These are phyloP conservation scores for Lophius piscatorius DNA, from an alignment of 2,113 vertebrate species.

Conservation along the genomic window DNA sequence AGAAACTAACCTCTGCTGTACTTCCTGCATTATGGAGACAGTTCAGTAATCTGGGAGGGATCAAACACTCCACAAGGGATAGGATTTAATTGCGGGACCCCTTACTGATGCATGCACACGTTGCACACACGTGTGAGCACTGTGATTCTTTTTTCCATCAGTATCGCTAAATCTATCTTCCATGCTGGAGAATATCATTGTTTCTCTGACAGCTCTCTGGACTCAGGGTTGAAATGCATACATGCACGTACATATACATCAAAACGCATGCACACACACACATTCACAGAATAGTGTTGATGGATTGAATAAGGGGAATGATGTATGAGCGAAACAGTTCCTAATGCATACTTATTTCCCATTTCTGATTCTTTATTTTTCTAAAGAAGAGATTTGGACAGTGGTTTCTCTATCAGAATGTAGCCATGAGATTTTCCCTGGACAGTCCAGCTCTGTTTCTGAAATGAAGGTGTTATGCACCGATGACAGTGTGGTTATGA, in stretches of 20 bases:
- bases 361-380: conserved; percentile 11
- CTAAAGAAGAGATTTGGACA: neutral
- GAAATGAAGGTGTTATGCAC: neutral
- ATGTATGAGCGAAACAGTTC: conserved; percentile 7
- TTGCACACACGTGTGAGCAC: conserved; percentile 10
- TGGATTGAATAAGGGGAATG: neutral
- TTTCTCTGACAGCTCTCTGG: conserved; percentile 30
- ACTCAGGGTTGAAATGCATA: neutral
- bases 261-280: neutral
- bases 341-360: neutral
- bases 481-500: neutral
- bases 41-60: conserved; percentile 23
- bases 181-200: conserved; percentile 32
- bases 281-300: neutral
- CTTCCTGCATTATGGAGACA: neutral
- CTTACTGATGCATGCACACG: conserved; percentile 20
- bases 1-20: neutral
- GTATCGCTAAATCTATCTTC: conserved; percentile 11
- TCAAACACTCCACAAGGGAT: conserved; percentile 11
- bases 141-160: conserved; percentile 24
- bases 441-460: neutral
- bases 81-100: conserved; percentile 11
- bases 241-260: neutral
- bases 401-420: neutral
- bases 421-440: neutral